Evolutionary conservation across 1,140 invertebrate genomes (phyloP).

Genomic region (Phthorimaea operculella): DNA sequence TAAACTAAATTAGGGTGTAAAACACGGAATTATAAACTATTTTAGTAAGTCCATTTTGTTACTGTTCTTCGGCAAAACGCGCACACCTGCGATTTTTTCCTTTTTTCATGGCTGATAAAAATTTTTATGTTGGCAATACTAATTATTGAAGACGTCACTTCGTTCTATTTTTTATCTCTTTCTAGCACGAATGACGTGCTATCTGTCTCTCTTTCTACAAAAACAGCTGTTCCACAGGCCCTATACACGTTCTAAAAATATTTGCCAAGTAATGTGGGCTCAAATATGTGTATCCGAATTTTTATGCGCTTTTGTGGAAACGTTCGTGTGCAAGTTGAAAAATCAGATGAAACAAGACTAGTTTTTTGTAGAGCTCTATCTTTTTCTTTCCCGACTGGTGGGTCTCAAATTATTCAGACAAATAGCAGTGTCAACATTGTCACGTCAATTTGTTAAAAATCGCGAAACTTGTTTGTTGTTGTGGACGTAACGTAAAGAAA

Average conservation of each 20-base stretch:
- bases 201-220: slow-evolving; percentile 4
- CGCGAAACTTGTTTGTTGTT: no score
- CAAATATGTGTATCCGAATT: neutral
- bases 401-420: no score
- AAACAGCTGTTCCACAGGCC: neutral
- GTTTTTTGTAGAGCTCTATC: neutral
- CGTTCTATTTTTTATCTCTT: slow-evolving; percentile 3
- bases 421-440: no score
- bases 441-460: no score
- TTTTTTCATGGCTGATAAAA: slow-evolving; percentile 19
- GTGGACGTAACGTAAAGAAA: no score
- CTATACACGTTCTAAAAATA: neutral
- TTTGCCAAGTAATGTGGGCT: no score
- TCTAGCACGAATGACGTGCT: neutral
- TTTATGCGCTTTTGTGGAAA: neutral
- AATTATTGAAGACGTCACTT: slow-evolving; percentile 11
- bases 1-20: slow-evolving; percentile 33
- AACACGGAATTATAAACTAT: slow-evolving; percentile 54
- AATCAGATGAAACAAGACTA: no score
- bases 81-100: slow-evolving; percentile 33
- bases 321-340: no score
- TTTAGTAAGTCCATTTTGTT: slow-evolving; percentile 58
- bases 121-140: slow-evolving; percentile 21
- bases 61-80: slow-evolving; percentile 19
- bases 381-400: neutral